Conservation (phyloP, 2,797 vertebrate species). For the Coccyzus lansbergi region DNA sequence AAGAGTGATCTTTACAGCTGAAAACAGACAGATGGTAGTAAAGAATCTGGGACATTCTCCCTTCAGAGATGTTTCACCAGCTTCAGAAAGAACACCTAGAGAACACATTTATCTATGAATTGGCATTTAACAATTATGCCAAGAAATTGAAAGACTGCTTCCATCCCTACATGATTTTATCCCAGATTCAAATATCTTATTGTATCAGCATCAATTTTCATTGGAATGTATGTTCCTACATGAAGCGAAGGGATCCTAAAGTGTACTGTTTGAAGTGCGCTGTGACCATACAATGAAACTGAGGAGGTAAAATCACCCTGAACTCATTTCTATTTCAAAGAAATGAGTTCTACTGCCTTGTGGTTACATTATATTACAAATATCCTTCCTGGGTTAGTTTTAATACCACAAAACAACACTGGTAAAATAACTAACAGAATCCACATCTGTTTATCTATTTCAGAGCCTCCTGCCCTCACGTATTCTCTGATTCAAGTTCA, state of each 20-base stretch:
- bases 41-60: slow-evolving; percentile 72
- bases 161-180: not conserved
- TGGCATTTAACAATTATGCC: slow-evolving; percentile 69
- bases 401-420: not conserved
- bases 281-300: not conserved
- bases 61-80: slow-evolving; percentile 66
- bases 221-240: not conserved
- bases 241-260: not conserved
- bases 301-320: not conserved
- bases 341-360: not conserved
- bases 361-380: not conserved
- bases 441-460: not conserved
- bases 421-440: not conserved
- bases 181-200: slow-evolving; percentile 3
- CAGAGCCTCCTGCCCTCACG: not conserved
- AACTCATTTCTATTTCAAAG: not conserved
- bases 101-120: slow-evolving; percentile 59
- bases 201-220: slow-evolving; percentile 24
- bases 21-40: slow-evolving; percentile 74
- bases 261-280: not conserved
- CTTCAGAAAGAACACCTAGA: slow-evolving; percentile 69
- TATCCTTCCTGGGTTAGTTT: slow-evolving; percentile 9
- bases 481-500: not conserved
- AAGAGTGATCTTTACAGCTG: slow-evolving; percentile 64
- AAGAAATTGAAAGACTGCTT: slow-evolving; percentile 54